Conservation (phyloP, 1,140 invertebrate species). For the Trichoplusia ni region DNA sequence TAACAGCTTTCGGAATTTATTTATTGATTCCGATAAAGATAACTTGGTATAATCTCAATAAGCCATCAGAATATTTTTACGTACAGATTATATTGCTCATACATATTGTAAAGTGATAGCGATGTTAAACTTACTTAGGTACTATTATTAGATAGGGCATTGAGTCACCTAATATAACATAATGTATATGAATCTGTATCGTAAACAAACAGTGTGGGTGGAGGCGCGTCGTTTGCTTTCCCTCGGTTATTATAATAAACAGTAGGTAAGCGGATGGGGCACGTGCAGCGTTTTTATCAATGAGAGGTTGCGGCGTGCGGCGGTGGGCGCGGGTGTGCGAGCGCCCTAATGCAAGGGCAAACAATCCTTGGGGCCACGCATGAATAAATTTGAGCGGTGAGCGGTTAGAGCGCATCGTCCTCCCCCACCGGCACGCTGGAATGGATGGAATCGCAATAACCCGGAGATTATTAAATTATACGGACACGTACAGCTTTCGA, state of each 20-base stretch:
- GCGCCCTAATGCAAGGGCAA: conserved; percentile 69
- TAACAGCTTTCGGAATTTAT: neutral
- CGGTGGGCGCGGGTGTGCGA: conserved; percentile 38
- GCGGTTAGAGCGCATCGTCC: conserved; percentile 34
- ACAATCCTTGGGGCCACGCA: conserved; percentile 64
- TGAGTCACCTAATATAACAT: neutral
- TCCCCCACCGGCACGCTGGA: conserved; percentile 33
- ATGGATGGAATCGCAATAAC: conserved; percentile 67
- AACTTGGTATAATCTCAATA: neutral
- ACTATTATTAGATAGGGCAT: neutral
- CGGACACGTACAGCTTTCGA: conserved; percentile 42
- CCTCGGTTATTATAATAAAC: conserved; percentile 67
- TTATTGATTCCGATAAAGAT: neutral
- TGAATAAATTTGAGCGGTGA: conserved; percentile 58
- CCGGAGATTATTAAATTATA: conserved; percentile 75
- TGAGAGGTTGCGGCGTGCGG: too few species aligned
- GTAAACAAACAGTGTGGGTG: conserved; percentile 12
- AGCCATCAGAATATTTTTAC: neutral
- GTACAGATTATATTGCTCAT: too few species aligned
- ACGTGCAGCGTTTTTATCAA: conserved; percentile 78
- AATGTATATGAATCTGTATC: neutral
- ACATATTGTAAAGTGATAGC: too few species aligned
- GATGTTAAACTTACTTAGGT: too few species aligned
- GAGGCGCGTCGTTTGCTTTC: neutral
- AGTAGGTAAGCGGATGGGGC: conserved; percentile 72